Conservation (phyloP, 1,140 invertebrate genomes). For the Coenobita brevimanus region DNA sequence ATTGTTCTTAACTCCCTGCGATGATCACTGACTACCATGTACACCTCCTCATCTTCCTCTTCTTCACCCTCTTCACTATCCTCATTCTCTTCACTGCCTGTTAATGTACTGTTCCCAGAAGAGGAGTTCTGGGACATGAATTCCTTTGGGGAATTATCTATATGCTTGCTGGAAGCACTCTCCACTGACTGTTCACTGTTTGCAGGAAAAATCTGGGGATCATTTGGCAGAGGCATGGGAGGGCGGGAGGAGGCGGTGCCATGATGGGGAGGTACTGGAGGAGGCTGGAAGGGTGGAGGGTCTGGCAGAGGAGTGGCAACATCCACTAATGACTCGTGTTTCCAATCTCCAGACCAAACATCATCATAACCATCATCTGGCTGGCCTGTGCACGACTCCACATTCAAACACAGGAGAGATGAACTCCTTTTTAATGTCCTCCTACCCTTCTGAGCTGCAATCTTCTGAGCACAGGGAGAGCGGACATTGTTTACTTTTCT, state of each 20-base stretch:
- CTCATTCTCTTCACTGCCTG: slow-evolving; percentile 37
- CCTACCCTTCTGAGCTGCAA: slow-evolving; percentile 53
- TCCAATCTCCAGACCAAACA: slow-evolving; percentile 42
- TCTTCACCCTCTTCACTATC: slow-evolving; percentile 33
- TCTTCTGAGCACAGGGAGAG: slow-evolving; percentile 63
- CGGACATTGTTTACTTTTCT: slow-evolving; percentile 30
- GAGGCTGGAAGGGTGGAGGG: slow-evolving; percentile 48
- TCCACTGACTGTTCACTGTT: no score
- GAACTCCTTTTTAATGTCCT: slow-evolving; percentile 52
- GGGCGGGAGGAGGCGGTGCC: slow-evolving; percentile 12
- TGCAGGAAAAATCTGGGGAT: neutral
- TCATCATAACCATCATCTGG: slow-evolving; percentile 65
- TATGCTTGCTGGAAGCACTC: neutral
- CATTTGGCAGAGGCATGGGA: slow-evolving; percentile 59
- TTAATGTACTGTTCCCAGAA: slow-evolving; percentile 46
- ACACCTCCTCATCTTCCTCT: slow-evolving; percentile 44
- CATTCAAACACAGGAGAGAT: slow-evolving; percentile 60
- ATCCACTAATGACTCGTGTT: slow-evolving; percentile 36
- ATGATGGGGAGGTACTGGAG: slow-evolving; percentile 10
- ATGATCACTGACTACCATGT: slow-evolving; percentile 57
- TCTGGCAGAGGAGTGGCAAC: slow-evolving; percentile 5
- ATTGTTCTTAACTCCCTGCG: slow-evolving; percentile 31
- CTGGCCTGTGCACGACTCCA: slow-evolving; percentile 54
- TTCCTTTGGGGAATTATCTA: slow-evolving; percentile 6
- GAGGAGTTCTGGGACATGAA: slow-evolving; percentile 21